Evolutionary conservation across 2,113 vertebrate genomes (phyloP).

Genomic region (Toxotes jaculatrix): DNA sequence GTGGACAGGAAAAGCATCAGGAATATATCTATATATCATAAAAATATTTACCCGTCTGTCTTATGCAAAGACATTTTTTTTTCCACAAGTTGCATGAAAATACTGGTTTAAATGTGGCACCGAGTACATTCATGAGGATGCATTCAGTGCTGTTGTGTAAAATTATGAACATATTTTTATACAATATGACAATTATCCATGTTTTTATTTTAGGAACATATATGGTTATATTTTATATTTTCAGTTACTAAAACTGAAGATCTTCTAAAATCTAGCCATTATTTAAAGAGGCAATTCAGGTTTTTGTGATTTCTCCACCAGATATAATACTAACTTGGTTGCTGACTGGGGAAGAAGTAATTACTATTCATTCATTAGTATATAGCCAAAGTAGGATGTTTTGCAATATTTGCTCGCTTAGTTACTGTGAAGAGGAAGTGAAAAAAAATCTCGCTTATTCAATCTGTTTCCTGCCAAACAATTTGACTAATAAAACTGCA

Average conservation of each 20-base stretch:
- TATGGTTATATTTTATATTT: too few relatives aligned
- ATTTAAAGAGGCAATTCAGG: neutral
- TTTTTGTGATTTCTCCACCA: neutral
- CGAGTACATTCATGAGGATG: neutral
- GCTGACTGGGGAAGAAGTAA: neutral
- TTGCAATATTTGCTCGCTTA: neutral
- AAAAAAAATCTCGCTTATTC: conserved; percentile 31
- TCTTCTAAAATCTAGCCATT: too few relatives aligned
- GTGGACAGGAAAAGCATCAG: neutral
- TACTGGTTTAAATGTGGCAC: neutral
- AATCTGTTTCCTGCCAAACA: conserved; percentile 31
- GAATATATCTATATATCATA: neutral
- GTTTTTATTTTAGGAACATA: too few relatives aligned
- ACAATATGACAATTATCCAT: too few relatives aligned
- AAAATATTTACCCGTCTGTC: neutral
- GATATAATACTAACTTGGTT: neutral
- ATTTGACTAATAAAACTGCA: neutral
- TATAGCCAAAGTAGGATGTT: neutral
- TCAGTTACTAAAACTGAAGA: too few relatives aligned
- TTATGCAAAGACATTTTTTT: neutral
- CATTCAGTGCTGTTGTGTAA: neutral
- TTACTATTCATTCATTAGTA: neutral
- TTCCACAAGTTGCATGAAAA: too few relatives aligned
- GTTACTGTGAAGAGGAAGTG: conserved; percentile 53
- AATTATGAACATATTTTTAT: neutral